Evolutionary conservation across 2,797 vertebrate genomes (phyloP).

Genomic region (Hoplostethus mediterraneus): DNA sequence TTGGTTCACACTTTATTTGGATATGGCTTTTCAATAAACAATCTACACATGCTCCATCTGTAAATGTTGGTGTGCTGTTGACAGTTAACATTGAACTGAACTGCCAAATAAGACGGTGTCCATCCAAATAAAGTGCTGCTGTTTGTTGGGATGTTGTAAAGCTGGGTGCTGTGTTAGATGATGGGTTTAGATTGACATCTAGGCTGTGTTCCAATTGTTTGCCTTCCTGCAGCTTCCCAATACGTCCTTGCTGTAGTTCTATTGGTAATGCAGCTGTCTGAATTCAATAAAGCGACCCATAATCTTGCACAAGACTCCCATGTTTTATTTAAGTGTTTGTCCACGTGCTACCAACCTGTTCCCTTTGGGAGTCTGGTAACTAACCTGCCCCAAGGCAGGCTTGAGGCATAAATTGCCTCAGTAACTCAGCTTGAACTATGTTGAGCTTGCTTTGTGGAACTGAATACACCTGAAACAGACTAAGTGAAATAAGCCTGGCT

Average conservation of each 20-base stretch:
- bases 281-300: conserved; percentile 71
- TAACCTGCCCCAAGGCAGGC: too few species aligned
- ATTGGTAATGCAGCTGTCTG: conserved; percentile 55
- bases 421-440: too few species aligned
- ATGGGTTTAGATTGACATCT: conserved; percentile 24
- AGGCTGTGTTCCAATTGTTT: conserved; percentile 58
- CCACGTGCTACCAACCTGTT: background rate
- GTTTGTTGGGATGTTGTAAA: conserved; percentile 31
- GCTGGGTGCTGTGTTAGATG: conserved; percentile 28
- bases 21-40: conserved; percentile 1
- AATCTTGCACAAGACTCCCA: conserved; percentile 2
- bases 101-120: conserved; percentile 2
- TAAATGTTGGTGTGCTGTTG: conserved; percentile 1
- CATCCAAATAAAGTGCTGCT: conserved; percentile 36
- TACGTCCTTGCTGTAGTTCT: conserved; percentile 62
- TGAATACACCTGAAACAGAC: too few species aligned
- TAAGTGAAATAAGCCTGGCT: too few species aligned
- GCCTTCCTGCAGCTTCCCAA: conserved; percentile 69
- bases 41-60: conserved; percentile 5
- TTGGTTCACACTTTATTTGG: conserved; percentile 34
- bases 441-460: too few species aligned
- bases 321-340: background rate
- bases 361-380: too few species aligned
- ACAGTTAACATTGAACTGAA: conserved; percentile 13
- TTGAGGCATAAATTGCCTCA: too few species aligned